Conservation (phyloP, 2,797 vertebrate genomes). For the Bryconaethiops microstoma region DNA sequence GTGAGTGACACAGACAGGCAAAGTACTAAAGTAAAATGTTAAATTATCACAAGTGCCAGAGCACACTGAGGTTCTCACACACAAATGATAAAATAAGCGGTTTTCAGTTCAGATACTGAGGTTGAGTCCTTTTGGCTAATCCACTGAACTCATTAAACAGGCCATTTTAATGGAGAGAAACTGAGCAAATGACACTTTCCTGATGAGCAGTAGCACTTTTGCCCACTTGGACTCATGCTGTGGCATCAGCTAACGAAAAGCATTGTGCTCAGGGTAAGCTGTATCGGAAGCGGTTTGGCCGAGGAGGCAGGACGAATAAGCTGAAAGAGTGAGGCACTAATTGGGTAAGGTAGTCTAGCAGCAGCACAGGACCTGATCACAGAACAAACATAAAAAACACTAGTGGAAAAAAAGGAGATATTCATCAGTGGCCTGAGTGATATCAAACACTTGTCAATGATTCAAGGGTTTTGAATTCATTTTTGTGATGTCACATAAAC, state of each 20-base stretch:
- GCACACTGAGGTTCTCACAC: conserved; percentile 11
- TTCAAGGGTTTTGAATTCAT: too few species aligned
- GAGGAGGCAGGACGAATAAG: conserved; percentile 2
- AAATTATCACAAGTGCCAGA: neutral
- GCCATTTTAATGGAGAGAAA: conserved; percentile 29
- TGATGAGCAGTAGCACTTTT: conserved; percentile 18
- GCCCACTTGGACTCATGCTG: neutral
- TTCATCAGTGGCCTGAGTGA: neutral
- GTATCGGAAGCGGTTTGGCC: neutral
- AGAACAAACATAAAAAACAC: neutral
- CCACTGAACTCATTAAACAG: conserved; percentile 13
- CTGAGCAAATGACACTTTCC: conserved; percentile 26
- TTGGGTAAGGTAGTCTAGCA: conserved; percentile 23
- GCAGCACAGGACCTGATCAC: conserved; percentile 7
- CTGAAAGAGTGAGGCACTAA: conserved; percentile 30
- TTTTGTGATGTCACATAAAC: too few species aligned
- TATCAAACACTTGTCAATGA: too few species aligned
- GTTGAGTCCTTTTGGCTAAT: conserved; percentile 25
- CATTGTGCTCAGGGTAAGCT: conserved; percentile 2
- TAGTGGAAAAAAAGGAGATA: neutral
- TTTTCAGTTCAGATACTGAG: conserved; percentile 19
- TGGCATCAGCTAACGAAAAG: conserved; percentile 37
- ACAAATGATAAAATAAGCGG: conserved; percentile 13
- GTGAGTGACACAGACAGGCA: neutral
- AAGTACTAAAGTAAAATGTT: conserved; percentile 1